Percentiles rank a stretch among this genome's conserved stretches.
phyloP scores from a whole-genome alignment of 1,140 invertebrate genomes.

The Megalonaias nervosa region DNA sequence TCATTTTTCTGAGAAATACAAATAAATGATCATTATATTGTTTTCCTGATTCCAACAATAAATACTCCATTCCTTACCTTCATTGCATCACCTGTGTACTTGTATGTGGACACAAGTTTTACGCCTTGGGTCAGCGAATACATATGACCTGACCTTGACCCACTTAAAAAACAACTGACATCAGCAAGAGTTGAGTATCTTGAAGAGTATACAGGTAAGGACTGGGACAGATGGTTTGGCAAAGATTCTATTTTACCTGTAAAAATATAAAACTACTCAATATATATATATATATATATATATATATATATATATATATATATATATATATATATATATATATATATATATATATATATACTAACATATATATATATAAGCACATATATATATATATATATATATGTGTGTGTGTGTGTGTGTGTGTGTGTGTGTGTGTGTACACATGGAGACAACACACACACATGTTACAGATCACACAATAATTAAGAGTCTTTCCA shows the following conservation, averaged over 20 bases:
- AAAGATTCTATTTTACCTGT: conserved; percentile 8
- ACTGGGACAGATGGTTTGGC: background rate
- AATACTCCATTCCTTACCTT: conserved; percentile 31
- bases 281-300: no score
- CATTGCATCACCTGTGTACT: conserved; percentile 43
- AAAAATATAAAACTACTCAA: background rate
- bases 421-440: no score
- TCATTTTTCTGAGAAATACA: background rate
- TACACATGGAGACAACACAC: no score
- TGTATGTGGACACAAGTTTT: conserved; percentile 37
- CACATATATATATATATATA: no score
- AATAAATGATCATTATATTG: background rate
- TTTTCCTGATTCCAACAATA: background rate
- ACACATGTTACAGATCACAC: no score
- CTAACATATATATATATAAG: no score
- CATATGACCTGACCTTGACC: conserved; percentile 40
- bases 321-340: no score
- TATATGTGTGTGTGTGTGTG: no score
- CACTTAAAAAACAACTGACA: conserved; percentile 48
- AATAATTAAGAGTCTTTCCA: no score
- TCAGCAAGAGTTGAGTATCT: conserved; percentile 21
- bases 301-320: no score
- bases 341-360: no score
- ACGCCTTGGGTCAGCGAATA: conserved; percentile 36
- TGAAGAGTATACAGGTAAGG: conserved; percentile 27